These are phyloP conservation scores for Spea hammondii DNA, from an alignment of 2,797 vertebrate species.

Conservation along the genomic window DNA sequence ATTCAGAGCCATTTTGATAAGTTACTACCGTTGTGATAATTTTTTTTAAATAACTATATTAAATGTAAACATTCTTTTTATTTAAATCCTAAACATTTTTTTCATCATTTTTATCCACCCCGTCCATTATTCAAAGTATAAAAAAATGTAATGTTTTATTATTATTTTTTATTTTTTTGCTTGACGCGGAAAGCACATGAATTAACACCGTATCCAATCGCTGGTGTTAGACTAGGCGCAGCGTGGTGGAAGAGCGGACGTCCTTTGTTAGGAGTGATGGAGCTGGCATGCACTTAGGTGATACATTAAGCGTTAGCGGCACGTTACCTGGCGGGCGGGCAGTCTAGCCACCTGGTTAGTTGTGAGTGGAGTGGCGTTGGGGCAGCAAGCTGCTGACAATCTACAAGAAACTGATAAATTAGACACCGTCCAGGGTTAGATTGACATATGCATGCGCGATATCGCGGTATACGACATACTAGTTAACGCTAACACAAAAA, in stretches of 20 bases:
- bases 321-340: constrained; percentile 85
- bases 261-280: neutral
- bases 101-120: no score
- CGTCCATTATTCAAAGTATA: no score
- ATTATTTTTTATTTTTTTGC: no score
- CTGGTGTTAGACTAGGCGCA: neutral
- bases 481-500: neutral
- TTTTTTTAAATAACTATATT: no score
- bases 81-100: no score
- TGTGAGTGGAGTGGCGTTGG: constrained; percentile 93
- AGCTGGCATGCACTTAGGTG: constrained; percentile 59
- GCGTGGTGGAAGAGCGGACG: neutral
- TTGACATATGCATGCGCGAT: constrained; percentile 26
- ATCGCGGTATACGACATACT: neutral
- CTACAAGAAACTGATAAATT: constrained; percentile 99
- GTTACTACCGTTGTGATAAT: no score
- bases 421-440: constrained; percentile 86
- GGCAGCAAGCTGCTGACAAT: constrained; percentile 99
- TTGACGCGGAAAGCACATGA: no score
- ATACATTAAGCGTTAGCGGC: constrained; percentile 54
- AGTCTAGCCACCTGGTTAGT: constrained; percentile 86
- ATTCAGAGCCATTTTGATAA: no score
- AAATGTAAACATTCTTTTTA: no score
- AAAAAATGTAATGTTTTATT: no score
- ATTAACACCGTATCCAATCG: no score